Evolutionary conservation across 2,113 vertebrate species (phyloP), one percentile per base, ranked within the genome.

Genomic region (Pandion haliaetus): DNA sequence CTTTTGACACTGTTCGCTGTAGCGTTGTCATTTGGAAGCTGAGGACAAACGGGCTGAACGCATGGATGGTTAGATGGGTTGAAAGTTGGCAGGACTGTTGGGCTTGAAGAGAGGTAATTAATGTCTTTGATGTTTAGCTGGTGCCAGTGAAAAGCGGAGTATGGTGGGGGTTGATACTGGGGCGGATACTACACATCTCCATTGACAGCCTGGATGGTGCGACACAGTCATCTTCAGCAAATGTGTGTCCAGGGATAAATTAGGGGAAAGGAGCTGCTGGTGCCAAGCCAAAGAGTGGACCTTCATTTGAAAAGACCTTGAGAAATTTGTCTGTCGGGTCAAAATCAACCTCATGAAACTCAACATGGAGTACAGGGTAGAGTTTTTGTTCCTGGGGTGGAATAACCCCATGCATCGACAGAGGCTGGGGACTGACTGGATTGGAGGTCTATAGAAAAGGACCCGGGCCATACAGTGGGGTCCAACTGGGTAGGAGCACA

Each of bases 21-120:
- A 45, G 71, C 7, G 0, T n/a, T 76, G 57, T 70, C 40, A 5
- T 59, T 66, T 86, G 67, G 72, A 81, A 81, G 82, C 63, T 55
- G 34, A 50, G 42, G 40, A 61, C 1, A 1, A 24, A 5, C 20
- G 47, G 17, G 20, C 17, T 90, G 61, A 44, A 17, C 0, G 3
- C 18, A 14, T 0, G 29, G 72, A 5, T 45, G 52, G 36, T 74
- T 54, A 6, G 31, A 45, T n/a, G 61, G 65, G 21, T 58, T 82
- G 74, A 49, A 71, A 59, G 59, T 25, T 76, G 83, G 57, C 76
- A 58, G 52, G 36, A 52, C 50, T 59, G 25, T 65, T 1, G 3
- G 50, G 21, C 45, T 67, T 54, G 38, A 47, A 82, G n/a, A 86
- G 12, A 29, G n/a, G 13, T 44, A 36, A 32, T 84, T 18, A 79